Conservation (phyloP, 1,140 invertebrate genomes). For the Zophobas atratus region DNA sequence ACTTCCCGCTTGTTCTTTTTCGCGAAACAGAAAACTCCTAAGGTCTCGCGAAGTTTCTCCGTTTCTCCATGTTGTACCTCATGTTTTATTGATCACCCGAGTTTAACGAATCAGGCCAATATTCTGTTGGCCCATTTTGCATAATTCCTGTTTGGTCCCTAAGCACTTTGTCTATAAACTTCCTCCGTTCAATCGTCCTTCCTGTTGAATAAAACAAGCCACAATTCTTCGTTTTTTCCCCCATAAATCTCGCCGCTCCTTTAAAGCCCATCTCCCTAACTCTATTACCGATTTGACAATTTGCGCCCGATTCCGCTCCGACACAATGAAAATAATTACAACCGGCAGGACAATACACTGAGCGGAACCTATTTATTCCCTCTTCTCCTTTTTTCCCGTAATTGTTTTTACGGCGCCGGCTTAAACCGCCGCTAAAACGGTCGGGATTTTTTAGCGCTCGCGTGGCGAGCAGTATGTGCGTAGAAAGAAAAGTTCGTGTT, state of each 20-base stretch:
- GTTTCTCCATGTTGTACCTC: constrained; percentile 2
- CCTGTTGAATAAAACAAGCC: constrained; percentile 33
- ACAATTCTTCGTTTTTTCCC: constrained; percentile 12
- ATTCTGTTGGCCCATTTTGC: constrained; percentile 26
- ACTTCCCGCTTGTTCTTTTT: no score
- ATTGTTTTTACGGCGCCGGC: neutral
- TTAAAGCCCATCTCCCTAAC: constrained; percentile 14
- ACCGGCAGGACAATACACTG: neutral
- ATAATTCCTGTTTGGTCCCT: constrained; percentile 37
- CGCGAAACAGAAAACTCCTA: no score
- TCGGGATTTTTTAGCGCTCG: no score
- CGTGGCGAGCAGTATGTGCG: no score
- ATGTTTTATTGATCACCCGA: constrained; percentile 33
- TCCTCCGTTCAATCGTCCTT: constrained; percentile 2
- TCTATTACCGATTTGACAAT: constrained; percentile 19
- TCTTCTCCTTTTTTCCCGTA: neutral
- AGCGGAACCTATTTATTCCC: neutral
- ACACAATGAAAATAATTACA: constrained; percentile 5
- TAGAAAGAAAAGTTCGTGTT: no score
- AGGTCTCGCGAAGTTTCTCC: neutral
- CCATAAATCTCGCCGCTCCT: neutral
- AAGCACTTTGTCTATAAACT: constrained; percentile 36
- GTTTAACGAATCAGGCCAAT: constrained; percentile 37
- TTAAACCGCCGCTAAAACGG: neutral
- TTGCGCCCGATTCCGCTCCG: neutral